A percentile compares a stretch with the other conserved stretches of the same genome.
phyloP scores from a whole-genome alignment of 2,797 vertebrate genomes.

The Monodelphis domestica region DNA sequence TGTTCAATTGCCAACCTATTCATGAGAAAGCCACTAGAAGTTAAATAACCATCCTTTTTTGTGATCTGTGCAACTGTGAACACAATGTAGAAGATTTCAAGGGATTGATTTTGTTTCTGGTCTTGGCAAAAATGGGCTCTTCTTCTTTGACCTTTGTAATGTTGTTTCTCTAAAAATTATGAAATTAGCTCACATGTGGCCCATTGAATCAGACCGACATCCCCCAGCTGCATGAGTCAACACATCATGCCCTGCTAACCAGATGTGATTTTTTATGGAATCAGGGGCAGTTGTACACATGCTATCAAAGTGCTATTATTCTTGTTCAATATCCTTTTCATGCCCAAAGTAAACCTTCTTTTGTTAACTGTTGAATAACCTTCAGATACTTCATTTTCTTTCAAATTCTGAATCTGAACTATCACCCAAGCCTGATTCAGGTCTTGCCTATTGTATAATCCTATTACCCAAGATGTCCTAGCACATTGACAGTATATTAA shows the following conservation, averaged over 20 bases:
- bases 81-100: not conserved
- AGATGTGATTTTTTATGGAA: not conserved
- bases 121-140: not conserved
- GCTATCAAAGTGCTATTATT: not conserved
- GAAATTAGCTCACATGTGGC: not conserved
- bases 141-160: not conserved
- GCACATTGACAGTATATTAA: not conserved
- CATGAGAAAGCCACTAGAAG: not conserved
- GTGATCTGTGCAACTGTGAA: not conserved
- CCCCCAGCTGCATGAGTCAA: not conserved
- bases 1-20: not conserved
- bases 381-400: not conserved
- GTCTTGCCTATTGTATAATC: not conserved
- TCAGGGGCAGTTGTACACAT: not conserved
- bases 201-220: not conserved
- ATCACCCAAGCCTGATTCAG: not conserved
- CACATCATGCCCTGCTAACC: not conserved
- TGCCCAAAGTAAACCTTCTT: not conserved
- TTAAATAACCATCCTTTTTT: not conserved
- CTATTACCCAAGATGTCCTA: not conserved
- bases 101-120: not conserved
- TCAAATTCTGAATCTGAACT: not conserved
- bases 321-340: not conserved
- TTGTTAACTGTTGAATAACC: not conserved
- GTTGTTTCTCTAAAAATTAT: not conserved